These are phyloP conservation scores for honey bee (Apis mellifera) DNA, from an alignment of 1,140 invertebrate species.

Conservation along the genomic window Amel_HAv3.1 CM009945.2:6972501-6973000, in stretches of 20 bases:
- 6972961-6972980: slow-evolving; percentile 32
- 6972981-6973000: slow-evolving; percentile 28
- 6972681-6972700: slow-evolving; percentile 35
- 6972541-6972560: neutral
- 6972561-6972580: neutral
- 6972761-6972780: slow-evolving; percentile 54
- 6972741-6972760: slow-evolving; percentile 45
- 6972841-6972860: slow-evolving; percentile 44
- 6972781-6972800: slow-evolving; percentile 30
- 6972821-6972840: slow-evolving; percentile 32
- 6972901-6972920: slow-evolving; percentile 50
- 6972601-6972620: neutral
- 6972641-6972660: neutral
- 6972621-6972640: neutral
- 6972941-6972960: slow-evolving; percentile 47
- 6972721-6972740: slow-evolving; percentile 49
- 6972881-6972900: slow-evolving; percentile 35
- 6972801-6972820: slow-evolving; percentile 38
- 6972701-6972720: slow-evolving; percentile 46
- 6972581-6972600: neutral
- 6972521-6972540: neutral
- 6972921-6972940: slow-evolving; percentile 52
- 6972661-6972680: neutral
- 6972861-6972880: slow-evolving; percentile 31
- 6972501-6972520: neutral